Conservation (phyloP, 2,888 invertebrate genomes). For the Papilio protenor region DNA sequence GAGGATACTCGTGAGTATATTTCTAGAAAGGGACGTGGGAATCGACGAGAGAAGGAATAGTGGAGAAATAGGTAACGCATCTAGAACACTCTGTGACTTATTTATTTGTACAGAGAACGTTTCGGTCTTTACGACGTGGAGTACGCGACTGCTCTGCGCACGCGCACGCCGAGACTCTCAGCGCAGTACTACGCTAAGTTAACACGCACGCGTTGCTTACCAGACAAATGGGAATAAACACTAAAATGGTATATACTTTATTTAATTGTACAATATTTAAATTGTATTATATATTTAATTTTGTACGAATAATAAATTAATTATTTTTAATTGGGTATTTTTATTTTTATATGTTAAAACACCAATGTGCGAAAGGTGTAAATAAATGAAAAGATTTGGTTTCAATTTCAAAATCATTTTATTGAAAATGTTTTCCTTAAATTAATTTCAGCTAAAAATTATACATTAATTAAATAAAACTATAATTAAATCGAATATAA, state of each 20-base stretch:
- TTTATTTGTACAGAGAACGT: constrained; percentile 80
- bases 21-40: neutral
- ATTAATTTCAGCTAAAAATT: constrained; percentile 34
- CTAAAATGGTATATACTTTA: neutral
- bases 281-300: neutral
- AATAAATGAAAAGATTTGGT: neutral
- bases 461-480: constrained; percentile 46
- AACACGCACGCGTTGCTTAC: constrained; percentile 62
- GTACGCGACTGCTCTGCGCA: constrained; percentile 82
- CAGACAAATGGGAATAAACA: constrained; percentile 45
- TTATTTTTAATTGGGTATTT: neutral
- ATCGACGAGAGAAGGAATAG: too few relatives aligned
- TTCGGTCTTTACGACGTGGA: constrained; percentile 89
- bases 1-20: constrained; percentile 86
- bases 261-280: neutral
- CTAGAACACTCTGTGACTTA: neutral
- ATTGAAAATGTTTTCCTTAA: constrained; percentile 38
- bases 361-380: neutral
- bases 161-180: constrained; percentile 86
- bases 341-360: too few relatives aligned
- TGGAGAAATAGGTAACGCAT: neutral
- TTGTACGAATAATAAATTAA: constrained; percentile 6
- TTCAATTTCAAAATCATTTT: constrained; percentile 35
- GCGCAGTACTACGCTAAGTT: constrained; percentile 76
- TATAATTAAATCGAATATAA: neutral